Evolutionary conservation across 2,113 vertebrate genomes (phyloP).

Genomic region (Bettongia penicillata): DNA sequence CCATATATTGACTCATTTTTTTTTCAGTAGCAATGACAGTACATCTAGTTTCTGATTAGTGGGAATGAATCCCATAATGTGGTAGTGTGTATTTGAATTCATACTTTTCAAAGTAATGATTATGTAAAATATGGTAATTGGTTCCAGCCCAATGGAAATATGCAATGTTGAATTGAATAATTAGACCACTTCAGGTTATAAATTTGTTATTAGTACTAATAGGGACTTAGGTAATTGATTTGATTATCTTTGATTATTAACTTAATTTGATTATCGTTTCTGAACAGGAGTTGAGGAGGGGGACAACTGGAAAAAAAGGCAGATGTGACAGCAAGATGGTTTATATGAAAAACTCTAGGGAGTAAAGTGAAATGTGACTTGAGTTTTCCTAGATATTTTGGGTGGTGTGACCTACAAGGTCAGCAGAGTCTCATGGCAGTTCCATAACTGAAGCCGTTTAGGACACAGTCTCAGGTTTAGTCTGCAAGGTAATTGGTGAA

Average conservation of each 20-base stretch:
- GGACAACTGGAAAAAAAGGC: not conserved
- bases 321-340: not conserved
- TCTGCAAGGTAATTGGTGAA: not conserved
- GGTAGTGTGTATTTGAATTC: not conserved
- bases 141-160: not conserved
- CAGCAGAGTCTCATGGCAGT: not conserved
- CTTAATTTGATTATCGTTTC: not conserved
- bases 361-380: not conserved
- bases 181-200: too few relatives aligned
- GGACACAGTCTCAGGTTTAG: not conserved
- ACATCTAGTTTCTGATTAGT: not conserved
- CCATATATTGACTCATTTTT: not conserved
- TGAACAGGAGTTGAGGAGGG: not conserved
- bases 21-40: not conserved
- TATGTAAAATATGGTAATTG: not conserved
- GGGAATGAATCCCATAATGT: not conserved
- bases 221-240: not conserved
- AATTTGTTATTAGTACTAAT: not conserved
- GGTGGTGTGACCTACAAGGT: not conserved
- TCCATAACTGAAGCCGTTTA: not conserved
- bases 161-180: not conserved
- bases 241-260: too few relatives aligned
- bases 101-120: not conserved
- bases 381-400: not conserved
- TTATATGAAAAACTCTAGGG: not conserved